Conservation (phyloP, 2,888 invertebrate species). For the Drosophila hamatofila region DNA sequence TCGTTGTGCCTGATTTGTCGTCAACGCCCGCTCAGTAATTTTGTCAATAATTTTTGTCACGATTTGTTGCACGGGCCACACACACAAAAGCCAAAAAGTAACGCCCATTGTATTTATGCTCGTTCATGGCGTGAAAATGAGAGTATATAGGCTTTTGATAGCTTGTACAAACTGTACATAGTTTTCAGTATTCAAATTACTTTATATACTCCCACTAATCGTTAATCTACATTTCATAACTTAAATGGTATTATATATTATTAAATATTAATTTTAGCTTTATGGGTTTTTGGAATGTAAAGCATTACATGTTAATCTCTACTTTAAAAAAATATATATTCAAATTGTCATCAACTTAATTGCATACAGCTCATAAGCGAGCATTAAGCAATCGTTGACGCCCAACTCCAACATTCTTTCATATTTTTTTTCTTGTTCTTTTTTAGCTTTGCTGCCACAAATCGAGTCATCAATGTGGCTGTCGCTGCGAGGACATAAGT, state of each 20-base stretch:
- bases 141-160: neutral
- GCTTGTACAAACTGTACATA: no score
- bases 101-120: constrained; percentile 29
- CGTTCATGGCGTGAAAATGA: no score
- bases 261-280: no score
- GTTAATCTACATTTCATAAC: no score
- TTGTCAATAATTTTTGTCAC: constrained; percentile 70
- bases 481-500: constrained; percentile 65
- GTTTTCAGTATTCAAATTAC: no score
- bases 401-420: no score
- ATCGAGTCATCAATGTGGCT: constrained; percentile 72
- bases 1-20: constrained; percentile 35
- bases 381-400: neutral
- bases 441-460: constrained; percentile 53
- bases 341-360: neutral
- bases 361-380: neutral
- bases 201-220: no score
- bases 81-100: constrained; percentile 19
- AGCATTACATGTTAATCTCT: no score
- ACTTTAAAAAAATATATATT: neutral
- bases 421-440: neutral
- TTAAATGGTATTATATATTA: no score
- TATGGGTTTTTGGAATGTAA: no score
- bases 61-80: constrained; percentile 35
- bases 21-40: constrained; percentile 75